phyloP scores from a whole-genome alignment of 53 echinoderm and acorn worm species.

The Astropecten irregularis region DNA sequence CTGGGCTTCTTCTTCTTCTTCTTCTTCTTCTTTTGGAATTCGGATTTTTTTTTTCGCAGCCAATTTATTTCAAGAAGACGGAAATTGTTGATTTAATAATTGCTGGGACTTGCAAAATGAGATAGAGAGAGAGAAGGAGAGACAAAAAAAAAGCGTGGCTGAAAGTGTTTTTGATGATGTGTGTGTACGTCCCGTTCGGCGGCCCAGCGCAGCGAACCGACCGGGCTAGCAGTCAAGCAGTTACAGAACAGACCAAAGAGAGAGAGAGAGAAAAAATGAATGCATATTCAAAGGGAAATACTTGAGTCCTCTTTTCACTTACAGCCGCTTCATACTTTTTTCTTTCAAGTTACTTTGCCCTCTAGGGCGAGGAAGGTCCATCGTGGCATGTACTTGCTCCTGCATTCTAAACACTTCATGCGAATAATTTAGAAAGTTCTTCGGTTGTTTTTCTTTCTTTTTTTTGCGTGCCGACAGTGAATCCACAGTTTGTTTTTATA shows the following conservation, averaged over 20 bases:
- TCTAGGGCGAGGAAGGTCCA: constrained; percentile 1
- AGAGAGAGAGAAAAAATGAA: constrained; percentile 26
- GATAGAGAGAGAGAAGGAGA: too few species aligned
- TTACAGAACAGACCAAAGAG: too few species aligned
- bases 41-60: constrained; percentile 30
- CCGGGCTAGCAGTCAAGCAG: background rate
- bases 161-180: background rate
- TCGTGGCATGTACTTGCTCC: background rate
- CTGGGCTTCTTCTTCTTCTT: background rate
- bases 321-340: too few species aligned
- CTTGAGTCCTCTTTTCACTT: constrained; percentile 12
- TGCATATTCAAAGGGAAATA: constrained; percentile 39
- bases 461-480: too few species aligned
- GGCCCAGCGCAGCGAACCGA: background rate
- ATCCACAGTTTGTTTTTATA: too few species aligned
- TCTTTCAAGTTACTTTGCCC: too few species aligned
- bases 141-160: background rate
- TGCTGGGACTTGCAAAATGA: background rate
- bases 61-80: constrained; percentile 57
- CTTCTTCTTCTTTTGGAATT: constrained; percentile 1
- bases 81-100: constrained; percentile 56
- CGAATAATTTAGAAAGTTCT: too few species aligned
- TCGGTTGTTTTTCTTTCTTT: too few species aligned
- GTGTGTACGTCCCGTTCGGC: background rate
- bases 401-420: background rate